These are phyloP conservation scores for Helicolenus hilgendorfi DNA, from an alignment of 2,797 vertebrate genomes.

Conservation along the genomic window DNA sequence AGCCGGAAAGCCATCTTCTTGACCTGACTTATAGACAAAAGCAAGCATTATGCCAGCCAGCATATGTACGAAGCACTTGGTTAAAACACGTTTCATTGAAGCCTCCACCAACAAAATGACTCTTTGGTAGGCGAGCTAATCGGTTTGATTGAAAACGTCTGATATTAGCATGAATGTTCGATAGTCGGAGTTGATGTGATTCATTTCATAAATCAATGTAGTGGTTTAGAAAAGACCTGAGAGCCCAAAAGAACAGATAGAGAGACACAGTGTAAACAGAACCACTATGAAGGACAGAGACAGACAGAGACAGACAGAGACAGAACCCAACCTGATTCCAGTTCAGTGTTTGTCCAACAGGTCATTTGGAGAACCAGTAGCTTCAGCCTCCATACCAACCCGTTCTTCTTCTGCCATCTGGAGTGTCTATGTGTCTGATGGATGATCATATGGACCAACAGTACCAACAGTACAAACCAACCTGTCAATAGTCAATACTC, in stretches of 20 bases:
- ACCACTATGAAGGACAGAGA: slow-evolving; percentile 13
- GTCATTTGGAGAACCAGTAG: background rate
- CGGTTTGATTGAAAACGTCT: slow-evolving; percentile 11
- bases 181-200: background rate
- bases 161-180: background rate
- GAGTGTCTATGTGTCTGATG: slow-evolving; percentile 6
- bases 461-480: background rate
- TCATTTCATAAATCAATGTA: slow-evolving; percentile 17
- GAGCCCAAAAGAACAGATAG: slow-evolving; percentile 41
- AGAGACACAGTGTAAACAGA: slow-evolving; percentile 38
- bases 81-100: background rate
- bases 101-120: slow-evolving; percentile 15
- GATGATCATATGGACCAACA: background rate
- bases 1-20: background rate
- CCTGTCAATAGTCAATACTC: background rate
- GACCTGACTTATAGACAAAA: background rate
- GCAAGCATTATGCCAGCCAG: background rate
- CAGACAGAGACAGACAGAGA: background rate
- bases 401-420: background rate
- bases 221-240: slow-evolving; percentile 56
- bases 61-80: background rate
- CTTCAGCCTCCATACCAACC: background rate
- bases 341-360: slow-evolving; percentile 11
- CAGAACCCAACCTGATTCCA: background rate
- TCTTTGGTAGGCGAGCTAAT: slow-evolving; percentile 41